Conservation (phyloP, 2,797 vertebrate species). For the Protonibea diacanthus region DNA sequence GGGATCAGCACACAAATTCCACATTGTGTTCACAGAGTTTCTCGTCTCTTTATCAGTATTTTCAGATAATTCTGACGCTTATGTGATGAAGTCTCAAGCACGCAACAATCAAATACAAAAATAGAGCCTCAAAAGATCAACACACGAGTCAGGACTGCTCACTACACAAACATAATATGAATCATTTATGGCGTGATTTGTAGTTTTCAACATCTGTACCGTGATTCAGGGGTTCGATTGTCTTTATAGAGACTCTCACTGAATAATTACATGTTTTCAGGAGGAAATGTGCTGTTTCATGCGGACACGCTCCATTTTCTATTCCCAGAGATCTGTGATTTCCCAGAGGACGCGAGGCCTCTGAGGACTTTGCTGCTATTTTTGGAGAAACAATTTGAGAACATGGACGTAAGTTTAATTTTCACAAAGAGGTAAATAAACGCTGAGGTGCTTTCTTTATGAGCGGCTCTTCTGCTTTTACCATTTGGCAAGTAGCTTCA, state of each 20-base stretch:
- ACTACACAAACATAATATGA: background rate
- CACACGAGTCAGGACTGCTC: background rate
- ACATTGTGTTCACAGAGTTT: background rate
- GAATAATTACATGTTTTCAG: conserved; percentile 32
- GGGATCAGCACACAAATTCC: background rate
- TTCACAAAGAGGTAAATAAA: conserved; percentile 54
- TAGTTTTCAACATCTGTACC: background rate
- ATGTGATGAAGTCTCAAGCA: background rate
- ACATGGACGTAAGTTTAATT: conserved; percentile 28
- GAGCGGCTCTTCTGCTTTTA: conserved; percentile 13
- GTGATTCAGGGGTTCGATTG: background rate
- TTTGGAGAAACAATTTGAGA: conserved; percentile 38
- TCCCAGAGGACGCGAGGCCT: conserved; percentile 53
- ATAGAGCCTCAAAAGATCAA: background rate
- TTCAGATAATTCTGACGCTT: background rate
- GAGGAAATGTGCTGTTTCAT: conserved; percentile 43
- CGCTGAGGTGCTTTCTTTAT: conserved; percentile 14
- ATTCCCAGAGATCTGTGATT: conserved; percentile 38
- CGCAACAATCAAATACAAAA: background rate
- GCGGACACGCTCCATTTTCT: conserved; percentile 49
- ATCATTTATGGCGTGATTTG: background rate
- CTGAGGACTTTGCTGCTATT: conserved; percentile 48
- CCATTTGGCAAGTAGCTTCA: background rate
- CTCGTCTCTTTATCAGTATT: background rate
- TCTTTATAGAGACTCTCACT: background rate